Evolutionary conservation across 2,888 invertebrate species (phyloP).

Genomic region (Ochropleura plecta): DNA sequence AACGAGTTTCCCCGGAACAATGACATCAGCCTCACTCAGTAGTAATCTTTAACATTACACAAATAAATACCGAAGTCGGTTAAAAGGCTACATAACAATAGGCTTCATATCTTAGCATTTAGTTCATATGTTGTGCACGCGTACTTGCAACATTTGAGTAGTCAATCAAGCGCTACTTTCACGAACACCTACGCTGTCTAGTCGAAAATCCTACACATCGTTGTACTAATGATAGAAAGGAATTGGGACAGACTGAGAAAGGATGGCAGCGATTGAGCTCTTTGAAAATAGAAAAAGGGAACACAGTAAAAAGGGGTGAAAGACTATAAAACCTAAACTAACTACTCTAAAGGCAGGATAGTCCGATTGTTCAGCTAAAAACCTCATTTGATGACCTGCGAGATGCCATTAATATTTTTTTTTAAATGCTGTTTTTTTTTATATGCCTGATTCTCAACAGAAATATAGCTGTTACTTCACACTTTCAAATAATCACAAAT

Average conservation of each 20-base stretch:
- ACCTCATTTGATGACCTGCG: too few species aligned
- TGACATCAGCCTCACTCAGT: constrained; percentile 57
- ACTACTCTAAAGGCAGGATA: not conserved
- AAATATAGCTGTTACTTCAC: not conserved
- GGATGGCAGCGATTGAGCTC: not conserved
- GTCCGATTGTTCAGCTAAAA: too few species aligned
- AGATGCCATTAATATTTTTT: too few species aligned
- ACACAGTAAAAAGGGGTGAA: not conserved
- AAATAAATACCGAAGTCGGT: constrained; percentile 31
- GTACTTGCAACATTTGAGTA: constrained; percentile 65
- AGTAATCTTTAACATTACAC: constrained; percentile 44
- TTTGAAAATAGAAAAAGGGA: not conserved
- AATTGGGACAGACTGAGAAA: constrained; percentile 45
- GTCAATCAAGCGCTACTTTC: constrained; percentile 68
- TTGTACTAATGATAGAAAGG: constrained; percentile 49
- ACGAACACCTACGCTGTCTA: constrained; percentile 67
- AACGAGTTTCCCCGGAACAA: constrained; percentile 47
- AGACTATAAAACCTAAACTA: not conserved
- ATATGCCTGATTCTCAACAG: not conserved
- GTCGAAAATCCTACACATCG: constrained; percentile 69
- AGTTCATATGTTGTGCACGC: constrained; percentile 61
- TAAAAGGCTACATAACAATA: constrained; percentile 50
- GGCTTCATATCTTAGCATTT: constrained; percentile 45
- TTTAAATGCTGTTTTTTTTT: too few species aligned
- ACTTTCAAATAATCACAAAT: not conserved